phyloP scores from a whole-genome alignment of 2,888 invertebrate genomes.

The Antitype chi region DNA sequence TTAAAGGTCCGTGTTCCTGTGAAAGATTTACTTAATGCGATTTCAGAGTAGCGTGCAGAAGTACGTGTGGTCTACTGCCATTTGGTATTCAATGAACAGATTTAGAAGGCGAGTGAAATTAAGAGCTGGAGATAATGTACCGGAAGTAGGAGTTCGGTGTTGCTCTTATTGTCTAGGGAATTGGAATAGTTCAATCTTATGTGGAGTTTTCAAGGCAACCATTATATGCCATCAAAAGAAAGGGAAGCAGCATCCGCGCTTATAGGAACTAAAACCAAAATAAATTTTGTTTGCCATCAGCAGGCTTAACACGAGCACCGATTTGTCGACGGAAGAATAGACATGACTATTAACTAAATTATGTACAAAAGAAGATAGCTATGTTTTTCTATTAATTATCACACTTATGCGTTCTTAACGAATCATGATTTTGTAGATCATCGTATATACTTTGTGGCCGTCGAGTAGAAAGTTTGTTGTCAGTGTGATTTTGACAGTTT shows the following conservation, averaged over 20 bases:
- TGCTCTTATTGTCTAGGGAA: conserved; percentile 31
- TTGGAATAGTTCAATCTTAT: conserved; percentile 19
- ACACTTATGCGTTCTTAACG: too few relatives aligned
- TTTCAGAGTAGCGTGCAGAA: conserved; percentile 78
- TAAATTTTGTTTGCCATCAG: neutral
- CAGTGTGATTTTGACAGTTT: too few relatives aligned
- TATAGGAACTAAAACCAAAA: neutral
- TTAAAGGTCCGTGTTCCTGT: conserved; percentile 76
- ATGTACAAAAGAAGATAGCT: too few relatives aligned
- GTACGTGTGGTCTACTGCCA: conserved; percentile 77
- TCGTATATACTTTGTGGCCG: too few relatives aligned
- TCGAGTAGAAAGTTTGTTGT: too few relatives aligned
- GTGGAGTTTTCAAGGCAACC: neutral
- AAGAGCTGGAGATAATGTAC: conserved; percentile 60
- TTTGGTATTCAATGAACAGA: conserved; percentile 84
- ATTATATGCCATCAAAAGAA: neutral
- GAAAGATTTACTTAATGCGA: conserved; percentile 81
- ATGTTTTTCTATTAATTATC: too few relatives aligned
- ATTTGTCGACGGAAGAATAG: too few relatives aligned
- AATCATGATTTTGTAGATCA: too few relatives aligned
- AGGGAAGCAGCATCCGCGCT: neutral
- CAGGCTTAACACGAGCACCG: too few relatives aligned
- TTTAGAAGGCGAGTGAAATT: conserved; percentile 73
- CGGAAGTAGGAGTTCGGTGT: conserved; percentile 52
- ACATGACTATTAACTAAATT: too few relatives aligned